Conservation (phyloP, 2,113 vertebrate species). For the Heloderma charlesbogerti region DNA sequence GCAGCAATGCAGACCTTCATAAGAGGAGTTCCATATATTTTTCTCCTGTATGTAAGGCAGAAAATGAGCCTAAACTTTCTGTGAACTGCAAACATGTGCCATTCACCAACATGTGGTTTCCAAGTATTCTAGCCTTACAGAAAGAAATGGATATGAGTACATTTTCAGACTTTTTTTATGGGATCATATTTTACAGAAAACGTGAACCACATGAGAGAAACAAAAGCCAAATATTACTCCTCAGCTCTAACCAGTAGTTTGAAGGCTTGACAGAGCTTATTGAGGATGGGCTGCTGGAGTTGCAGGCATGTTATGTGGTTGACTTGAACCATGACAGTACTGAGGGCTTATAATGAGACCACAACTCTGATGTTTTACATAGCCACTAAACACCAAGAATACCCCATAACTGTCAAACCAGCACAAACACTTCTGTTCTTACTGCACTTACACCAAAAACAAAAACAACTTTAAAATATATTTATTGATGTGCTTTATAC, state of each 20-base stretch:
- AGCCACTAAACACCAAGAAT: neutral
- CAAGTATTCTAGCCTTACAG: neutral
- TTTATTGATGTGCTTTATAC: too few species aligned
- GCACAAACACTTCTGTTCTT: neutral
- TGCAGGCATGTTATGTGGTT: constrained; percentile 2
- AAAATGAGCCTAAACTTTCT: constrained; percentile 7
- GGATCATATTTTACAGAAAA: constrained; percentile 32
- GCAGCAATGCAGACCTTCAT: neutral
- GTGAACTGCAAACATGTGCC: constrained; percentile 32
- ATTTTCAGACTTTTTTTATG: constrained; percentile 15
- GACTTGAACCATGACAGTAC: neutral
- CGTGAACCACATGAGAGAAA: constrained; percentile 30
- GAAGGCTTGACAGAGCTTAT: constrained; percentile 20
- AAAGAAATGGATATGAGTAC: neutral
- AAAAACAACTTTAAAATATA: neutral
- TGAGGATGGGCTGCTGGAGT: constrained; percentile 4
- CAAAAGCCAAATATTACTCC: constrained; percentile 25
- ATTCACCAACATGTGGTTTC: constrained; percentile 19
- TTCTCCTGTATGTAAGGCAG: neutral
- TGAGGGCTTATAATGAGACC: constrained; percentile 1
- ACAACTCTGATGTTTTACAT: neutral
- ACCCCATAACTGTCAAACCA: neutral
- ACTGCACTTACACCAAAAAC: neutral
- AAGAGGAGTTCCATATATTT: neutral
- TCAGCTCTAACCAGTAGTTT: constrained; percentile 13